Percentiles rank a stretch among this genome's conserved stretches.
These are phyloP conservation scores for Petrophora chlorosata DNA, from an alignment of 2,888 invertebrate genomes.

Conservation along the genomic window DNA sequence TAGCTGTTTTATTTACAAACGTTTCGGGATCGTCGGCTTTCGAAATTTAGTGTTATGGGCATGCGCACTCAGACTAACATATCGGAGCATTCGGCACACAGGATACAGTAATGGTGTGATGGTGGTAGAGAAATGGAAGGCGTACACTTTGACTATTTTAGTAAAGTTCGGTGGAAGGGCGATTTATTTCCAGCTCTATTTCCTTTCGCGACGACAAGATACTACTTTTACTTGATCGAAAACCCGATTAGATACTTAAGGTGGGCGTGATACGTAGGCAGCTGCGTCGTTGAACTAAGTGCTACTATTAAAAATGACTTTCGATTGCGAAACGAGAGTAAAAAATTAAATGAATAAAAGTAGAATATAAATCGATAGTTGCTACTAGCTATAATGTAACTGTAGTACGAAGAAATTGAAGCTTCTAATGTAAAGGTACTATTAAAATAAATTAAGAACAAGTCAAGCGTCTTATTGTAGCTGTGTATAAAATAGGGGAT, in stretches of 20 bases:
- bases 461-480: slow-evolving; percentile 15
- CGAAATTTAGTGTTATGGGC: slow-evolving; percentile 50
- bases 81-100: slow-evolving; percentile 55
- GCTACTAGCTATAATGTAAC: no score
- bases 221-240: slow-evolving; percentile 47
- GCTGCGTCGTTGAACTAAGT: slow-evolving; percentile 34
- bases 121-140: slow-evolving; percentile 73
- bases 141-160: slow-evolving; percentile 76
- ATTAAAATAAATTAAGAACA: slow-evolving; percentile 8
- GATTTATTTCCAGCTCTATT: slow-evolving; percentile 80
- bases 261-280: slow-evolving; percentile 40
- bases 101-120: slow-evolving; percentile 82
- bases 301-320: slow-evolving; percentile 13
- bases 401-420: no score
- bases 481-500: slow-evolving; percentile 41
- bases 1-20: slow-evolving; percentile 23
- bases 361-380: no score
- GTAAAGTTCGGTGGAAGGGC: slow-evolving; percentile 74
- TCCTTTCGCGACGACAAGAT: slow-evolving; percentile 63
- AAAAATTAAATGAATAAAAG: no score
- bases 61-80: slow-evolving; percentile 57
- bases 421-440: no score
- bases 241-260: slow-evolving; percentile 45
- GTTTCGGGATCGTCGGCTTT: slow-evolving; percentile 27
- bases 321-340: slow-evolving; percentile 4